Evolutionary conservation across 2,797 vertebrate species (phyloP).

Genomic region (Bryconaethiops microstoma): DNA sequence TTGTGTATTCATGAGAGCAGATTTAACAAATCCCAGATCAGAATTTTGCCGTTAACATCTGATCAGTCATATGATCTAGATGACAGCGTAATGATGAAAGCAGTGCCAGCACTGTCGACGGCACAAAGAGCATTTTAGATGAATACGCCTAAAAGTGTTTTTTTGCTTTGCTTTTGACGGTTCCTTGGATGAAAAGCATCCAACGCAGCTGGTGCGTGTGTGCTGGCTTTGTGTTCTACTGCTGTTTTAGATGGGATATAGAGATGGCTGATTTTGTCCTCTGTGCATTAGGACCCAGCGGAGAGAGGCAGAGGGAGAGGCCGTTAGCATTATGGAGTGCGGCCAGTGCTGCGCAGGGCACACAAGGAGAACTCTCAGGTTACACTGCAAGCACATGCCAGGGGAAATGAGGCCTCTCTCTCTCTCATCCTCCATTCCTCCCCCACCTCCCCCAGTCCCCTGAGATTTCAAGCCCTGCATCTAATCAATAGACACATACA

Average conservation of each 20-base stretch:
- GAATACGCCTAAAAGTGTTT: not conserved
- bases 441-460: not conserved
- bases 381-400: conserved; percentile 81
- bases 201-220: not conserved
- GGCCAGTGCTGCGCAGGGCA: conserved; percentile 74
- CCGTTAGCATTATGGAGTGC: conserved; percentile 70
- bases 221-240: not conserved
- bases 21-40: not conserved
- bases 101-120: not conserved
- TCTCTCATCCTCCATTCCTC: not conserved
- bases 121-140: conserved; percentile 25
- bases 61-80: not conserved
- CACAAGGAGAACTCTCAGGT: conserved; percentile 79
- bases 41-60: not conserved
- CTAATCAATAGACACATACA: conserved; percentile 47
- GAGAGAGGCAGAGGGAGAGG: conserved; percentile 68
- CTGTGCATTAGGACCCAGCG: conserved; percentile 5
- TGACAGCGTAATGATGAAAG: conserved; percentile 8
- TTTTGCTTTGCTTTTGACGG: not conserved
- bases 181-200: not conserved
- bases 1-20: not conserved
- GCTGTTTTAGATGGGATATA: not conserved
- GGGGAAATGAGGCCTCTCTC: conserved; percentile 43
- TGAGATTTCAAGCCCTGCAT: conserved; percentile 37
- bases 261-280: not conserved